Evolutionary conservation across 2,797 vertebrate species (phyloP), one percentile per base, ranked within the genome.

Genomic region (Danio jaintianensis): DNA sequence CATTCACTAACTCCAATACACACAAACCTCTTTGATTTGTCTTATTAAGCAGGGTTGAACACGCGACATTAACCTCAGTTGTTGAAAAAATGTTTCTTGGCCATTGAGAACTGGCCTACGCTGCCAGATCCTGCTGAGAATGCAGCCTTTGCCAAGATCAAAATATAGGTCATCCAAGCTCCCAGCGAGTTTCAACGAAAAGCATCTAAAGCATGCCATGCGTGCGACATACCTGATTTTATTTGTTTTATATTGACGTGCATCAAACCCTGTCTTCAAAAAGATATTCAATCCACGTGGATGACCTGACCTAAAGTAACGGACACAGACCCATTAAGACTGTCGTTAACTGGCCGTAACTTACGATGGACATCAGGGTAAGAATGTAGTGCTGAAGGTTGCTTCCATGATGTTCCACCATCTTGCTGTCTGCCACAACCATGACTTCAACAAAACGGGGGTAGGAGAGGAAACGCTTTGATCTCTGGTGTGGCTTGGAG

Each of bases 341-440:
- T 53, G 15, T 10, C 0, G 59, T 53, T 12, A 13, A 75, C 12
- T 45, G 52, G 74, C 36, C 16, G 52, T 71, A 89, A 98, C 98
- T 98, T 95, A 99, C 98, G 90, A 99, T 98, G 79, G 98, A 98
- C 98, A 99, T 99, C 56, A 99, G 88, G 0, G 98, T 99, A 86
- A 99, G 92, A 84, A 99, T 94, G 87, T 99, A 99, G 93, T 99
- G 97, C 87, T 99, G 97, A 18, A 99, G 94, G 89, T 98, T 98
- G 89, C 94, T 92, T 90, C 97, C 95, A 0, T 99, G 98, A 92
- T 97, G 97, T 81, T 96, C 94, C n/a, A 97, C 96, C 98, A 99
- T 99, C 90, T 95, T 98, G 91, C 93, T 96, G 93, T 99, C 98
- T 69, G 97, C 97, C 79, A 99, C 97, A 89, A 98, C 96, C 98